Conservation (phyloP, 2,888 invertebrate genomes). For the Meteorus cinctellus region DNA sequence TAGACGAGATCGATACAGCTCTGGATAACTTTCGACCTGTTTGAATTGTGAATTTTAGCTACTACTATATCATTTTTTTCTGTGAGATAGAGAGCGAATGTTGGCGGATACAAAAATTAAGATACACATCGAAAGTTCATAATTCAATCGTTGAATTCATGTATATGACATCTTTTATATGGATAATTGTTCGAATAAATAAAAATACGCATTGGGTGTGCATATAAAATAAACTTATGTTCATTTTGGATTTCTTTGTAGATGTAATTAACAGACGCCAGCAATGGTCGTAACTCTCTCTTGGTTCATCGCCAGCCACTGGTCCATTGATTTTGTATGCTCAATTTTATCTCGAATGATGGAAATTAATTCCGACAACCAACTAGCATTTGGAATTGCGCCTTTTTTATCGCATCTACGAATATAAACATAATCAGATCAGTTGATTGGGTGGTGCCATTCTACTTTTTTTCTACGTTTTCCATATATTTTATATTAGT, state of each 20-base stretch:
- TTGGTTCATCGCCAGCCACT: conserved; percentile 64
- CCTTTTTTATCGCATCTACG: conserved; percentile 54
- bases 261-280: conserved; percentile 19
- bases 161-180: neutral
- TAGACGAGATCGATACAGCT: neutral
- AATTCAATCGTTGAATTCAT: neutral
- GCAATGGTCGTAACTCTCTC: conserved; percentile 51
- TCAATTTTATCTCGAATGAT: conserved; percentile 57
- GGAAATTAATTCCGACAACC: conserved; percentile 62
- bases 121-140: neutral
- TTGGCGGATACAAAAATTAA: no score
- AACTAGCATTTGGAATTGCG: conserved; percentile 55
- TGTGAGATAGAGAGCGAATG: neutral
- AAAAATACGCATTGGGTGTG: neutral
- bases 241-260: neutral
- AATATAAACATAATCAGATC: conserved; percentile 24
- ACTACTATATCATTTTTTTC: neutral
- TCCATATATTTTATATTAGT: neutral
- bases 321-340: conserved; percentile 59
- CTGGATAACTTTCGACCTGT: neutral
- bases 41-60: neutral
- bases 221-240: neutral
- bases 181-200: neutral
- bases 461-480: neutral
- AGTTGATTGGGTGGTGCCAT: neutral